These are phyloP conservation scores for Enteromius treurensis DNA, from an alignment of 2,797 vertebrate genomes.

Conservation along the genomic window DNA sequence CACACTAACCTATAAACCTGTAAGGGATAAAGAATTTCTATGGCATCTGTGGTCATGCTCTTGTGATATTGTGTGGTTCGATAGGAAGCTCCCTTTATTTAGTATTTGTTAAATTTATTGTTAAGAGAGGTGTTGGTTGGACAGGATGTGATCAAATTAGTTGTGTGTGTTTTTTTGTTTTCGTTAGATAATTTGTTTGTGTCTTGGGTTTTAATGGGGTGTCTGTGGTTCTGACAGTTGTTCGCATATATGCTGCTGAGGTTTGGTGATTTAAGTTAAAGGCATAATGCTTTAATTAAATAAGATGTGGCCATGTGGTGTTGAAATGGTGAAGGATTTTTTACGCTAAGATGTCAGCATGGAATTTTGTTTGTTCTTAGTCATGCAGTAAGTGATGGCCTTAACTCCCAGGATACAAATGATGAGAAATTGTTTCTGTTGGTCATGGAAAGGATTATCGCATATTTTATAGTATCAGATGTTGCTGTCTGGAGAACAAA, in stretches of 20 bases:
- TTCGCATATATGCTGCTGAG: neutral
- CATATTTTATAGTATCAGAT: slow-evolving; percentile 31
- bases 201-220: slow-evolving; percentile 9
- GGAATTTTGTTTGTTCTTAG: slow-evolving; percentile 24
- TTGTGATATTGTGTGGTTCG: slow-evolving; percentile 6
- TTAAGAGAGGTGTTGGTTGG: neutral
- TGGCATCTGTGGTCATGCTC: slow-evolving; percentile 1
- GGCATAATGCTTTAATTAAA: slow-evolving; percentile 25
- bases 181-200: neutral
- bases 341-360: slow-evolving; percentile 5
- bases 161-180: neutral
- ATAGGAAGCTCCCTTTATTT: neutral
- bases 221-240: slow-evolving; percentile 2
- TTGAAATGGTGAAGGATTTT: slow-evolving; percentile 11
- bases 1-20: neutral
- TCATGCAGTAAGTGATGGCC: slow-evolving; percentile 45
- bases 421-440: slow-evolving; percentile 29
- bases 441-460: slow-evolving; percentile 28
- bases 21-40: slow-evolving; percentile 8
- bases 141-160: neutral
- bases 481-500: neutral
- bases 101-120: neutral
- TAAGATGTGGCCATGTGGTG: neutral
- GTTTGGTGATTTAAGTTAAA: slow-evolving; percentile 22
- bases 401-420: slow-evolving; percentile 39